phyloP scores from a whole-genome alignment of 2,797 vertebrate genomes.

The Galago senegalensis region DNA sequence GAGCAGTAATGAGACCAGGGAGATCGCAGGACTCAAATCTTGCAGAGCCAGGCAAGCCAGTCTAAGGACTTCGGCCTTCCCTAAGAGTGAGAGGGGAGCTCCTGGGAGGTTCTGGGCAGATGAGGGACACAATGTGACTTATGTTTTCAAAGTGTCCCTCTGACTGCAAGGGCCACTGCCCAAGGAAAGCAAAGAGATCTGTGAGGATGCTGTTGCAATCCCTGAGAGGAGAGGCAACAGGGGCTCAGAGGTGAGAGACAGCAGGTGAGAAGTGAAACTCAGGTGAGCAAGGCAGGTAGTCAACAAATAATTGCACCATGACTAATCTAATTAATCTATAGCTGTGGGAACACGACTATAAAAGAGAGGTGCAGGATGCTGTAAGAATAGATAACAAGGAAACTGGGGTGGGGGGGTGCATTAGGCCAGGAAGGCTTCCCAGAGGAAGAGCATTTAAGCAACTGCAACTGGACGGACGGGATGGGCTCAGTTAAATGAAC shows the following conservation, averaged over 20 bases:
- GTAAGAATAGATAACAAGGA: not conserved
- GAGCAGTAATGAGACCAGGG: not conserved
- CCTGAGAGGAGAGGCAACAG: no score
- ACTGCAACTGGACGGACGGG: not conserved
- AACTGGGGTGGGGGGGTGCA: accelerated
- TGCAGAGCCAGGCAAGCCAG: not conserved
- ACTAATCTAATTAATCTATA: not conserved
- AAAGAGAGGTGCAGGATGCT: not conserved
- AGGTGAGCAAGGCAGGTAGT: not conserved
- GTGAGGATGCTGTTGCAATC: not conserved
- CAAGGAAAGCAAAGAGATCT: not conserved
- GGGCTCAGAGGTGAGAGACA: not conserved
- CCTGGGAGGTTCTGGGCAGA: not conserved
- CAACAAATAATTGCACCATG: not conserved
- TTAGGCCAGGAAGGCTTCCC: not conserved
- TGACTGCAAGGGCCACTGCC: not conserved
- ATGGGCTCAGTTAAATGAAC: not conserved
- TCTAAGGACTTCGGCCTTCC: not conserved
- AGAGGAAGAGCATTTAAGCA: not conserved
- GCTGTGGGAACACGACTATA: no score
- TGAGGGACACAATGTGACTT: not conserved
- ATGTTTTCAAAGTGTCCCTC: not conserved
- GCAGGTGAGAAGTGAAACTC: accelerated
- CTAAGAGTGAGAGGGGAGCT: accelerated
- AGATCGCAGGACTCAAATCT: not conserved